These are phyloP conservation scores for Sphinx pinastri DNA, from an alignment of 2,888 invertebrate species.

Conservation along the genomic window DNA sequence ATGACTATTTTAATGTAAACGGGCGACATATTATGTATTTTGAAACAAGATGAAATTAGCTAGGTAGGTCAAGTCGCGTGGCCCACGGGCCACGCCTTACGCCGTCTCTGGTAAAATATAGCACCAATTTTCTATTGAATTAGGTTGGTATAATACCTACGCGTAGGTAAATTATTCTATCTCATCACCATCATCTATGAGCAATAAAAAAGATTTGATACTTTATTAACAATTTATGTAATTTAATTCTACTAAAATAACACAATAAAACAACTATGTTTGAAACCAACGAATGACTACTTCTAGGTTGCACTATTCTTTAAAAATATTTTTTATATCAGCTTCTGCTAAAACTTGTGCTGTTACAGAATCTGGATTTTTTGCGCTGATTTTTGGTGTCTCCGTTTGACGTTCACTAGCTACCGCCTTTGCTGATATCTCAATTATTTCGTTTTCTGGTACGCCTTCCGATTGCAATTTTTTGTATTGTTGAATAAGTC, in stretches of 20 bases:
- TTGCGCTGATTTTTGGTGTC: slow-evolving; percentile 41
- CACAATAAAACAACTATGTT: neutral
- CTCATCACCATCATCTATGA: neutral
- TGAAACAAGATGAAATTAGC: too few relatives aligned
- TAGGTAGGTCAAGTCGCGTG: too few relatives aligned
- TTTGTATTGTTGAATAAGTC: slow-evolving; percentile 85
- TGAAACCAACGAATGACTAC: neutral
- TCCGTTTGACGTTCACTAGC: slow-evolving; percentile 57
- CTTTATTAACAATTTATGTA: slow-evolving; percentile 7
- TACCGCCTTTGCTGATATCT: slow-evolving; percentile 59
- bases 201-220: neutral
- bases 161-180: too few relatives aligned
- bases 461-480: slow-evolving; percentile 82
- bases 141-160: too few relatives aligned
- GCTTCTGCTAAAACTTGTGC: slow-evolving; percentile 61
- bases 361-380: slow-evolving; percentile 60
- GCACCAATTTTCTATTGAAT: too few relatives aligned
- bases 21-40: too few relatives aligned
- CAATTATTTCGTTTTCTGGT: slow-evolving; percentile 78
- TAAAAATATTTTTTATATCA: slow-evolving; percentile 66
- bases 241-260: slow-evolving; percentile 19
- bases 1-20: too few relatives aligned
- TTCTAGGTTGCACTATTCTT: slow-evolving; percentile 41
- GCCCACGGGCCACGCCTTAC: too few relatives aligned
- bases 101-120: too few relatives aligned